Evolutionary conservation across 2,888 invertebrate species (phyloP).

Genomic region (Ormyrus thymus): DNA sequence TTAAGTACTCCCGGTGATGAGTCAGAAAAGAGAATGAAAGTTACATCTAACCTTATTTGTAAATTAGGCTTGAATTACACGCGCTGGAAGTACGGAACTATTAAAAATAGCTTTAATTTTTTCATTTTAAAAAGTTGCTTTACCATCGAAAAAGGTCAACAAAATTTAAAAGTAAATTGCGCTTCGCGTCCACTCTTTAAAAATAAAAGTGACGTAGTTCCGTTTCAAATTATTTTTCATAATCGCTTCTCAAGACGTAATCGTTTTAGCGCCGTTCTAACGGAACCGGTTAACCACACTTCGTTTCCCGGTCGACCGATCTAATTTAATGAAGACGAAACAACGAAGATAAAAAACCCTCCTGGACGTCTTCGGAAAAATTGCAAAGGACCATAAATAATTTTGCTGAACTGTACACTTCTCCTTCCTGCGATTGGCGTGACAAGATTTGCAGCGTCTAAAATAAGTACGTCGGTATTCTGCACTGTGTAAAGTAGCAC

Average conservation of each 20-base stretch:
- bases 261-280: neutral
- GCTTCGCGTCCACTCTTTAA: neutral
- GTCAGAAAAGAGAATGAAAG: constrained; percentile 37
- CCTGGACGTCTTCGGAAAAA: too few species aligned
- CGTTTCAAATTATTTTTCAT: neutral
- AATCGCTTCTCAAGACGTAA: neutral
- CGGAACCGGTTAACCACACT: constrained; percentile 21
- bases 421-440: too few species aligned
- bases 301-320: constrained; percentile 15
- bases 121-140: too few species aligned
- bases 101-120: neutral
- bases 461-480: too few species aligned
- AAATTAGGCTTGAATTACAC: constrained; percentile 45
- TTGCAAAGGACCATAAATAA: too few species aligned
- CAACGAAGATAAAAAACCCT: neutral
- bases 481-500: too few species aligned
- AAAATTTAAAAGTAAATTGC: too few species aligned
- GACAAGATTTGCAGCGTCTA: too few species aligned
- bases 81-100: neutral
- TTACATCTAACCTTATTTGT: constrained; percentile 46
- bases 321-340: constrained; percentile 18
- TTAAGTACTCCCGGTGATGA: constrained; percentile 21
- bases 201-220: too few species aligned
- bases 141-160: too few species aligned
- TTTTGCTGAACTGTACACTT: too few species aligned